Conservation (phyloP, 2,888 invertebrate genomes). For the Pseudoips prasinana region DNA sequence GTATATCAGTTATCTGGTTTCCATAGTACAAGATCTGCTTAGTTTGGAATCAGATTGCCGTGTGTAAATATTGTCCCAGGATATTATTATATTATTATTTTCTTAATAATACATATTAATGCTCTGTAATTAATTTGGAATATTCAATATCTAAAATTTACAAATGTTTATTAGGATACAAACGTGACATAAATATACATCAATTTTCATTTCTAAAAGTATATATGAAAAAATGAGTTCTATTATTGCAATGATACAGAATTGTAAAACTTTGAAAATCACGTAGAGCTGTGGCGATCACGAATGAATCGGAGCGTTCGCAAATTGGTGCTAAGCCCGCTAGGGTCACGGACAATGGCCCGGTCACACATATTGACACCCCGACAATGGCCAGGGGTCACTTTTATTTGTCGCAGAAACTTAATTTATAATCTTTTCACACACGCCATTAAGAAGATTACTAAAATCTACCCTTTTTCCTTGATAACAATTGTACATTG, state of each 20-base stretch:
- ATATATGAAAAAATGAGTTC: conserved; percentile 28
- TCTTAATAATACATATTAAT: too few species aligned
- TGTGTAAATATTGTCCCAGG: too few species aligned
- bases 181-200: too few species aligned
- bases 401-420: conserved; percentile 82
- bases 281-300: conserved; percentile 51
- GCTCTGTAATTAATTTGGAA: too few species aligned
- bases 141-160: too few species aligned
- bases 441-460: conserved; percentile 82
- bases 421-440: conserved; percentile 83
- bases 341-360: conserved; percentile 74
- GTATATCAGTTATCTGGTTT: too few species aligned
- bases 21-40: too few species aligned
- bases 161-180: too few species aligned
- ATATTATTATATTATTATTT: too few species aligned
- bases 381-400: conserved; percentile 79
- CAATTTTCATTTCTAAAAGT: too few species aligned
- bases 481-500: conserved; percentile 77
- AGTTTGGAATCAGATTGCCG: too few species aligned
- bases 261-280: conserved; percentile 54
- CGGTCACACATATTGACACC: conserved; percentile 82
- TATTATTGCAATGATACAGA: conserved; percentile 48
- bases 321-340: conserved; percentile 73
- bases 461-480: conserved; percentile 79
- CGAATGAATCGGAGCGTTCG: conserved; percentile 64